Base-by-base conservation (phyloP, 2,797 vertebrate genomes). In the Bovichtus variegatus region DNA sequence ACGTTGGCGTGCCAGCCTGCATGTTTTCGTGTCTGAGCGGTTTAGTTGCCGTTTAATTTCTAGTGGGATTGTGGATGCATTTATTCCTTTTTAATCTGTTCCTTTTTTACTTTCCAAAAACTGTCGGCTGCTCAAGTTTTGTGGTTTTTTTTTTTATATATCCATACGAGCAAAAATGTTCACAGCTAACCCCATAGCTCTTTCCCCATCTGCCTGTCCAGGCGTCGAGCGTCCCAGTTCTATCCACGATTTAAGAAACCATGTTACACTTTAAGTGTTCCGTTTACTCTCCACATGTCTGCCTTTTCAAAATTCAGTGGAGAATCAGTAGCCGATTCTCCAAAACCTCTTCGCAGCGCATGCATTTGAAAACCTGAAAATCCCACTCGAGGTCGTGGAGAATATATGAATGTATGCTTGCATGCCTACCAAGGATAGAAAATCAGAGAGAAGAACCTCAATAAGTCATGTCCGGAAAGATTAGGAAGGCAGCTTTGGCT, bases 401-500 rank as follows among this genome's bases (percentile, higher is more conserved):
- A 85, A 86, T 78, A 55, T 81, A 51, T 78, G 57, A 76, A 84
- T 83, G 76, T 85, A 34, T 50, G 78, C 87, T 81, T 3, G 68
- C 75, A 55, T 75, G 62, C 69, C 70, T 27, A 54, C 41, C 34
- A 34, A 69, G 76, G 66, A 71, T 67, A 57, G 76, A 85, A 84
- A 34, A 81, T 23, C 23, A 61, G 67, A 25, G 70, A 66, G 78
- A 40, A 64, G 68, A 84, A 78, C 76, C 74, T 85, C 78, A 80
- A 69, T 81, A 82, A 83, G 65, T 87, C 83, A 53, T 76, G 84
- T 89, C 85, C 84, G 57, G 69, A 73, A 54, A 87, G 89, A 91
- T 92, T 89, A 91, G 49, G 60, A 47, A 66, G 50, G 78, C 75
- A 64, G 71, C 71, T 70, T 38, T 19, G 15, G 76, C 76, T 44